Base-by-base conservation (phyloP, 2,113 vertebrate species). In the Physeter macrocephalus region DNA sequence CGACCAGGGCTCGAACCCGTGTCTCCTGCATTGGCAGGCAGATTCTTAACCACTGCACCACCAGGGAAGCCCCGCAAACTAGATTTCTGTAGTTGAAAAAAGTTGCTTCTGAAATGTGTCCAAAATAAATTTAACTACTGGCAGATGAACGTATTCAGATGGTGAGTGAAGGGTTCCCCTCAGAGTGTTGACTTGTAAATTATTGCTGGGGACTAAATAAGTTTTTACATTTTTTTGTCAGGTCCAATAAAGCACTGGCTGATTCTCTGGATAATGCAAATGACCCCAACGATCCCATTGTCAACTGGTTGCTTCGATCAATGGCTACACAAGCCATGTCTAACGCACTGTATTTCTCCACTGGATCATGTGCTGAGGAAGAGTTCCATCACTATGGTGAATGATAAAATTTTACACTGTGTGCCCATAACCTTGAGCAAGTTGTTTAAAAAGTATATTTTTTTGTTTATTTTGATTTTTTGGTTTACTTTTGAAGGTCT, bases 291-390 rank as follows among this genome's bases (percentile, higher is more conserved):
- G 99, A 99, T 93, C 99, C 99, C 0, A 66, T 99, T 21, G 99
- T 99, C 31, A 99, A 99, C 96, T 97, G 98, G 88, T 54, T 99
- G 93, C 96, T 99, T 94, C 98, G 99, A 57, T 98, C 99, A 25
- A 99, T 99, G 99, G 99, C 99, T 77, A 99, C 99, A 0, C 99
- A 99, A 0, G 99, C 99, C 13, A 99, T 99, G 99, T 99, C 99
- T 0, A 99, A 99, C 0, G 99, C 99, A 0, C 67, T 99, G 18
- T 99, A 99, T 98, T 99, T 99, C 98, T 99, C 99, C 0, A 99
- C 99, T 0, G 99, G 99, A 2, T 98, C 99, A 0, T 98, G 98
- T 72, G 83, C 99, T 0, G 98, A 99, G 75, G 99, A 99, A 18
- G 98, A 99, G 57, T 99, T 99, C 96, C 99, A 99, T 92, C 99